phyloP scores from a whole-genome alignment of 2,113 vertebrate genomes.

The Dromiciops gliroides region DNA sequence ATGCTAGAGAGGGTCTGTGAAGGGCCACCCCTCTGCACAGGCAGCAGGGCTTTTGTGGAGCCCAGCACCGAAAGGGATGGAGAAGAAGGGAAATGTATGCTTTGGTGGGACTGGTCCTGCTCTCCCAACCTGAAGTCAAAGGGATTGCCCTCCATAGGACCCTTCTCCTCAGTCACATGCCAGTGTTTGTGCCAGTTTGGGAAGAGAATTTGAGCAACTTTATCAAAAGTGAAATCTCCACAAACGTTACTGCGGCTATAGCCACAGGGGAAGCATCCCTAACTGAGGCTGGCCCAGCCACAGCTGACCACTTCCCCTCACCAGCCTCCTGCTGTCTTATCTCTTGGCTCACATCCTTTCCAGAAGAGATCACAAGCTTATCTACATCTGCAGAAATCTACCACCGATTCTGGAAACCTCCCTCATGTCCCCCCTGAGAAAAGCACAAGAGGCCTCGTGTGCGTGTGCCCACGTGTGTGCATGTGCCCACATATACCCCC shows the following conservation, averaged over 20 bases:
- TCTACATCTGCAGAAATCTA: too few species aligned
- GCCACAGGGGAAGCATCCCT: neutral
- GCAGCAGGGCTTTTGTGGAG: neutral
- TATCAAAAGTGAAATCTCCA: slow-evolving; percentile 45
- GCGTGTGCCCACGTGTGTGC: too few species aligned
- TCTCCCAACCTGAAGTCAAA: neutral
- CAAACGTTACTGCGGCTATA: neutral
- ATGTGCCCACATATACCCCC: too few species aligned
- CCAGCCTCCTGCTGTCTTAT: neutral
- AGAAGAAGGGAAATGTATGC: neutral
- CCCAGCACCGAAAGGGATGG: neutral
- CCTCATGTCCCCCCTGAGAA: neutral
- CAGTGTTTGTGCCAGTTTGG: neutral
- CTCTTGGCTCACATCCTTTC: neutral
- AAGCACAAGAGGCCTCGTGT: neutral
- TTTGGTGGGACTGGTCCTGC: neutral
- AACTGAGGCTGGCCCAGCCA: neutral
- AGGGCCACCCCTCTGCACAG: neutral
- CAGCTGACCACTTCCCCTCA: slow-evolving; percentile 40
- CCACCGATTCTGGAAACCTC: neutral
- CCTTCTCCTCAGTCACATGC: slow-evolving; percentile 1
- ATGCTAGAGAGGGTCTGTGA: neutral
- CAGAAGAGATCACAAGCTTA: neutral
- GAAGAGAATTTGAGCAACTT: slow-evolving; percentile 13
- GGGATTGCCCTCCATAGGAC: neutral